Base-by-base conservation (phyloP, 2,797 vertebrate genomes). In the Percopsis omiscomaycus region DNA sequence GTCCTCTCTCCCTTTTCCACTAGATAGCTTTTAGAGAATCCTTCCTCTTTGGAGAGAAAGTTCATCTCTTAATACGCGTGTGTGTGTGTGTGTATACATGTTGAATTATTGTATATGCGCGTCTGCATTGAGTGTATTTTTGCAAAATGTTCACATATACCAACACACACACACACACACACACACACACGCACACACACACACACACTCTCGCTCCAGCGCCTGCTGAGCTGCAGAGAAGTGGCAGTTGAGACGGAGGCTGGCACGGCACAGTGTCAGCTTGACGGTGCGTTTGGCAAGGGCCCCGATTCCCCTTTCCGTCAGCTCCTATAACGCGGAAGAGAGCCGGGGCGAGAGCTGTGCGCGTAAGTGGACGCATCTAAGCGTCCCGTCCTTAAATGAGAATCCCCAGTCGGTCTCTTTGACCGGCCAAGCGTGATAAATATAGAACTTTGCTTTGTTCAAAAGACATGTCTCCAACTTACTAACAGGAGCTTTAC, bases 231-330 rank as follows among this genome's bases (percentile, higher is more conserved):
- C 30, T 42, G 28, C 3, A 28, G 28, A 51, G 30, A 60, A 57
- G 58, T 55, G 59, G 57, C 61, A 74, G 74, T 45, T 53, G 53
- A 54, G 60, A 37, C 5, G 8, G 29, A 32, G 29, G 47, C 15
- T 4, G 2, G 44, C 0, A 32, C 51, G 22, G 8, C 0, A 12
- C 51, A 59, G 16, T 55, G 56, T 79, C 73, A 69, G 73, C 68
- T 75, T 74, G 57, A 61, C 54, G 14, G 32, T 64, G 14, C 30
- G 1, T 57, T 66, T 68, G 66, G 64, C 69, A 59, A 22, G 48
- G n/a, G 51, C 68, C 58, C 48, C 42, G n/a, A 3, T 53, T 44
- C 70, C 70, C 52, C 30, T 16, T 48, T 55, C 59, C 1, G 12
- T 66, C 64, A 61, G 49, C 55, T 65, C 52, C 48, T 59, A 10